Base-by-base conservation (phyloP, 2,888 invertebrate genomes). In the Mesochorus sp. region DNA sequence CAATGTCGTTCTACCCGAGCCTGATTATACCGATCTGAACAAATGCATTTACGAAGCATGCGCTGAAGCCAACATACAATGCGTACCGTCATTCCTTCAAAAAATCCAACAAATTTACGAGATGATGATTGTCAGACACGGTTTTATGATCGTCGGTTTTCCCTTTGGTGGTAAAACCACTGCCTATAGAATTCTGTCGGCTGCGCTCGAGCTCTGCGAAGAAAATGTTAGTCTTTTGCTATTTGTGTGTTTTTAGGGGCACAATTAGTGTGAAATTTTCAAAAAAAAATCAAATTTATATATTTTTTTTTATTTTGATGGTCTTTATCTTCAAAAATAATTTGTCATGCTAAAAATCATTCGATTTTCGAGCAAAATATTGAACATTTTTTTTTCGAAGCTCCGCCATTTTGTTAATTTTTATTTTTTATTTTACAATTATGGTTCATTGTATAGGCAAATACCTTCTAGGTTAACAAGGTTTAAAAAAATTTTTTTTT, bases 21-120 rank as follows among this genome's bases (percentile, higher is more conserved):
- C 97, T 0, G 97, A 98, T 85, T 95, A 98, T 87, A 94, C 94
- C 0, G 91, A 94, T 10, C 93, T 97, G 80, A 94, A 95, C 80
- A 91, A 92, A 28, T 94, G 94, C 5, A 92, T 94, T 84, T 91
- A 92, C 57, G 94, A 95, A 84, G 93, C 94, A 0, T 97, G 96
- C 84, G 92, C 91, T 0, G 92, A 91, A 14, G 94, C 94, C 64
- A 98, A 98, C 87, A 92, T 98, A 26, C 97, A 98, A 90, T 95
- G 96, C 77, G 96, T 95, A 0, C 87, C 91, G 6, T 90, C 91
- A 81, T 94, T 94, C 88, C 84, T 93, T 31, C 92, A 93, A 70
- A 94, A 94, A 88, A 91, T 94, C 39, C 92, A 93, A 39, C 94
- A 94, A 85, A 93, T 93, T 37, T 94, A 93, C 81, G 94, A 94